Conservation (phyloP, 23 tunicate genomes). For the Trididemnum miniatum region DNA sequence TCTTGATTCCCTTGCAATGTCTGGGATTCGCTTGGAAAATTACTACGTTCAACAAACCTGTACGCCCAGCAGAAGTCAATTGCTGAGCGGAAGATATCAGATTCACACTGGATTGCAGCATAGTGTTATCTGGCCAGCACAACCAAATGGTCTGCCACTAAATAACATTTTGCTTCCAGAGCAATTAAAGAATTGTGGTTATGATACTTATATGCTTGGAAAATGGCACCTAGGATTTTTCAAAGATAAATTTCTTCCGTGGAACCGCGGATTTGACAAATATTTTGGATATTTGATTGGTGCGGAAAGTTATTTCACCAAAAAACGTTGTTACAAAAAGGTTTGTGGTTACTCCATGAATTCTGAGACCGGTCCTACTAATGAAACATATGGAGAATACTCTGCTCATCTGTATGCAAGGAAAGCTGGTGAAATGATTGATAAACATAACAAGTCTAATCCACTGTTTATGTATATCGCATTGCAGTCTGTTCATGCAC, state of each 20-base stretch:
- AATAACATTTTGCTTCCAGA: slow-evolving; percentile 70
- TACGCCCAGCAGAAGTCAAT: slow-evolving; percentile 71
- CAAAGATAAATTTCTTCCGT: slow-evolving; percentile 62
- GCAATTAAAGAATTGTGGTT: slow-evolving; percentile 65
- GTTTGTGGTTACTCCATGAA: slow-evolving; percentile 62
- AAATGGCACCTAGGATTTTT: slow-evolving; percentile 91
- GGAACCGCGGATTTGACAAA: slow-evolving; percentile 72
- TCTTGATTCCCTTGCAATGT: slow-evolving; percentile 72
- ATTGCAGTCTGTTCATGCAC: slow-evolving; percentile 87
- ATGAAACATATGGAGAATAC: slow-evolving; percentile 76
- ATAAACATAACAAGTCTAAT: slow-evolving; percentile 46
- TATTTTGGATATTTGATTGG: slow-evolving; percentile 78
- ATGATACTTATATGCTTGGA: slow-evolving; percentile 78
- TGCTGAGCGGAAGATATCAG: slow-evolving; percentile 93
- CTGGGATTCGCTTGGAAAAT: slow-evolving; percentile 70
- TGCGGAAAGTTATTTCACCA: slow-evolving; percentile 56
- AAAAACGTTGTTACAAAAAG: slow-evolving; percentile 5
- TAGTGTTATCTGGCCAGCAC: slow-evolving; percentile 40
- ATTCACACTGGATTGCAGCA: slow-evolving; percentile 83
- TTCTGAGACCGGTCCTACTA: slow-evolving; percentile 61
- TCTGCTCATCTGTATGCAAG: slow-evolving; percentile 67
- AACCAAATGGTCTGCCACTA: slow-evolving; percentile 61
- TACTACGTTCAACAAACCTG: slow-evolving; percentile 90
- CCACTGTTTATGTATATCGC: slow-evolving; percentile 86
- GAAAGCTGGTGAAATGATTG: slow-evolving; percentile 52